Base-by-base conservation (phyloP, 2,888 invertebrate genomes). In the Serrognathus titanus region DNA sequence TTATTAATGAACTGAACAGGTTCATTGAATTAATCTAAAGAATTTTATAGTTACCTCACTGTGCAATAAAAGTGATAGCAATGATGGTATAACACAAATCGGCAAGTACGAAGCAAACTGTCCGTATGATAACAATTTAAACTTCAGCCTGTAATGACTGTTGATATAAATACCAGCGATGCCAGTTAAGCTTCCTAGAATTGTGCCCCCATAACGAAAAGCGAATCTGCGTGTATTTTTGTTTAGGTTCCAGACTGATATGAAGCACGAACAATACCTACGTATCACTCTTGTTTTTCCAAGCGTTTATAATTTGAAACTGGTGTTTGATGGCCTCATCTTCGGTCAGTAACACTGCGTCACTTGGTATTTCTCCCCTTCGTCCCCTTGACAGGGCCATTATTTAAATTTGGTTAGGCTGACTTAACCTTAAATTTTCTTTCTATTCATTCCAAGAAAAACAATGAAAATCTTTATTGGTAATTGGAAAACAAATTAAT, bases 281-380 rank as follows among this genome's bases (percentile, higher is more conserved):
- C 88, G 83, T 81, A 66, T 89, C 88, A 2, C 77, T 75, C 38
- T 69, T 9, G 8, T 82, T 75, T 35, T 82, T 79, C 89, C 89
- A 89, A 0, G 80, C 74, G 3, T 69, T 65, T 16, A 89, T 79
- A 12, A 85, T 66, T 50, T 82, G 79, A 80, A 82, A 81, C 65
- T 84, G 84, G 70, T 86, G 85, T 2, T 69, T 57, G 0, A 82
- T 59, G 1, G 89, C 90, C 67, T 88, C 82, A 0, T 77, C 56
- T 73, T 83, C 81, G 3, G 75, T 72, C 49, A 89, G 66, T 36
- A 75, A 39, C 0, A 88, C 80, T 0, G 86, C 88, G 78, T 84
- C 86, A 62, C 77, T 62, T 0, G 89, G 89, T 37, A 88, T 66
- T 4, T 81, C 76, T 1, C 66, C 65, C 1, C 60, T 39, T 48